Evolutionary conservation across 2,888 invertebrate species (phyloP), one percentile per base, ranked within the genome.

Genomic region (Polydrusus tereticollis): DNA sequence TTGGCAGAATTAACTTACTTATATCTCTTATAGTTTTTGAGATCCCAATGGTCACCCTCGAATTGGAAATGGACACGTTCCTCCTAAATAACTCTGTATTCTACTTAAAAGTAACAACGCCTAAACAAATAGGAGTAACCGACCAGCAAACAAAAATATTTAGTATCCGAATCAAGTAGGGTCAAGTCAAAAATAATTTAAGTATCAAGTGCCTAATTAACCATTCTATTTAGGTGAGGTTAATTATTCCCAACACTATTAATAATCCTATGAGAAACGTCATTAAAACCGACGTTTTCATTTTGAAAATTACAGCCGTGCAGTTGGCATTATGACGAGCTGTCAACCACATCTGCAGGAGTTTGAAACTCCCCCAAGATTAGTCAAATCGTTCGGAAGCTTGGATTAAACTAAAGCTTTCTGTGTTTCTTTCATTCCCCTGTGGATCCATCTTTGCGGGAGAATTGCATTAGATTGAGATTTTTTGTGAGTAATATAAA

Each of bases 291-390:
- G 10, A 16, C 20, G 26, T 41, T 60, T 45, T 16, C 45, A 60
- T 60, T 60, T 23, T 26, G n/a, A n/a, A 58, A 60, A 60, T 60
- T 60, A 60, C 43, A 14, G 6, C 45, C 43, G 43, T 60, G 60
- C 43, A 60, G 16, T 60, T 60, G 60, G 43, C 60, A 60, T 45
- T 60, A 60, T 43, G 60, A 60, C 43, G 60, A 60, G 41, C 60
- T 60, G 60, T 60, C 60, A 60, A 60, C 60, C 16, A 43, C 60
- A 60, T 60, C 36, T 60, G 60, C 45, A 45, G 18, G 26, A 43
- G 60, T 43, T 60, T 29, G 60, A 60, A 26, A 60, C 60, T 60
- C 43, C 43, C 43, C 43, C 23, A 60, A 60, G 60, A 60, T 60
- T 60, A 60, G 43, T 41, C 60, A 60, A 60, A 60, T 60, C 60